These are phyloP conservation scores for Sinohyriopsis cumingii DNA, from an alignment of 2,888 invertebrate species.

Conservation along the genomic window DNA sequence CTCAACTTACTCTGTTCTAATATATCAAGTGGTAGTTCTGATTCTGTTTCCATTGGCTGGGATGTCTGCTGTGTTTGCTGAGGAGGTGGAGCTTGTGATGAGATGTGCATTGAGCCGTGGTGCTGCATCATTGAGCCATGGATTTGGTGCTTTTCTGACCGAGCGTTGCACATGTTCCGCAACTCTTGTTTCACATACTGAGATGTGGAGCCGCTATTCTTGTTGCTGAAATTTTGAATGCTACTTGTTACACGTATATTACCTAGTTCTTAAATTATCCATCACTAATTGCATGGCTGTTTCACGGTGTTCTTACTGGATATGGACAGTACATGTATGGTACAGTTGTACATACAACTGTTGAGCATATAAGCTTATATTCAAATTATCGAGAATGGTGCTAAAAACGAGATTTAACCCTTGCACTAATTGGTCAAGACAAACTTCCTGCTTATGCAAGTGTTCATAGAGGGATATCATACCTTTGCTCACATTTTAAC, in stretches of 20 bases:
- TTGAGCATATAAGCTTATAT: too few relatives aligned
- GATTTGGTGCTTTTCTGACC: constrained; percentile 76
- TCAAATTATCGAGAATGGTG: too few relatives aligned
- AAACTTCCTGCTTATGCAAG: too few relatives aligned
- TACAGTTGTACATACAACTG: too few relatives aligned
- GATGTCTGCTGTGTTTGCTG: constrained; percentile 22
- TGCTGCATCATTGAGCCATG: constrained; percentile 21
- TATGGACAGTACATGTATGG: too few relatives aligned
- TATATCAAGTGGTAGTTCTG: constrained; percentile 61
- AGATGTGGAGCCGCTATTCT: constrained; percentile 73
- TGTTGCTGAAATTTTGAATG: constrained; percentile 40
- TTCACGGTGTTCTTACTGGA: too few relatives aligned
- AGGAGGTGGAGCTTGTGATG: constrained; percentile 28
- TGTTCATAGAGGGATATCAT: too few relatives aligned
- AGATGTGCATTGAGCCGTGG: constrained; percentile 11
- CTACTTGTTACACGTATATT: background rate
- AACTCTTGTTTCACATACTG: constrained; percentile 94
- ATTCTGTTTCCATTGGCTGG: constrained; percentile 32
- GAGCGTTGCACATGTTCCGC: constrained; percentile 89
- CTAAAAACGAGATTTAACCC: too few relatives aligned
- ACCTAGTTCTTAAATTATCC: background rate
- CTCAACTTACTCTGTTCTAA: constrained; percentile 61
- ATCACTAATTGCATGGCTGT: constrained; percentile 4
- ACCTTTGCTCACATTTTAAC: too few relatives aligned
- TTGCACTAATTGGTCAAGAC: too few relatives aligned